Conservation (phyloP, 2,113 vertebrate genomes). For the Nycticebus coucang region DNA sequence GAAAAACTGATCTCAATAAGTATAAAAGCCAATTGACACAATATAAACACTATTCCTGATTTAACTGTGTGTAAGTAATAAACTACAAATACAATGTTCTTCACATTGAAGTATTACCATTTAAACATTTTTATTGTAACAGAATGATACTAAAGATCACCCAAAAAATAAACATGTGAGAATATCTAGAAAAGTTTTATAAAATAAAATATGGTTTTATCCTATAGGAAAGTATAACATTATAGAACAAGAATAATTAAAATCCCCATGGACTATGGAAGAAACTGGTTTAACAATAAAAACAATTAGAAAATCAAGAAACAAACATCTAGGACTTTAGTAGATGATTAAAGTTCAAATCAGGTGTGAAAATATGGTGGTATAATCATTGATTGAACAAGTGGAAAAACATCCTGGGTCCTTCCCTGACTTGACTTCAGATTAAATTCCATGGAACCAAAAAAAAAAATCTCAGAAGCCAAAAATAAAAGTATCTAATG, state of each 20-base stretch:
- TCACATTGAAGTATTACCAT: neutral
- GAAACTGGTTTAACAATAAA: neutral
- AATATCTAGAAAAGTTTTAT: neutral
- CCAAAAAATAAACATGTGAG: neutral
- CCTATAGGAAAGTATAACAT: neutral
- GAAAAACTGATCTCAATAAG: neutral
- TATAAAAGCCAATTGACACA: neutral
- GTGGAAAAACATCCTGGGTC: neutral
- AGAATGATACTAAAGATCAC: slow-evolving; percentile 3
- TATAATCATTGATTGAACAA: neutral
- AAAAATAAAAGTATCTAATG: neutral
- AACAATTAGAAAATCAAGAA: neutral
- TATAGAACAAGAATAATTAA: neutral
- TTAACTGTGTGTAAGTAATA: neutral
- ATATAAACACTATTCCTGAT: neutral
- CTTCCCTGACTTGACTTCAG: neutral
- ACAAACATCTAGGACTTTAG: neutral
- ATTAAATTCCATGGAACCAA: neutral
- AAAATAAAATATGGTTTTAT: neutral
- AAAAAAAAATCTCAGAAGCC: neutral
- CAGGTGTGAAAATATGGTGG: neutral
- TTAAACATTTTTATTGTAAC: neutral
- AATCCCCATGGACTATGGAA: neutral
- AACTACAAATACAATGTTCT: neutral
- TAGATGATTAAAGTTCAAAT: neutral